phyloP scores from a whole-genome alignment of 2,113 vertebrate species.

The Tragelaphus strepsiceros region DNA sequence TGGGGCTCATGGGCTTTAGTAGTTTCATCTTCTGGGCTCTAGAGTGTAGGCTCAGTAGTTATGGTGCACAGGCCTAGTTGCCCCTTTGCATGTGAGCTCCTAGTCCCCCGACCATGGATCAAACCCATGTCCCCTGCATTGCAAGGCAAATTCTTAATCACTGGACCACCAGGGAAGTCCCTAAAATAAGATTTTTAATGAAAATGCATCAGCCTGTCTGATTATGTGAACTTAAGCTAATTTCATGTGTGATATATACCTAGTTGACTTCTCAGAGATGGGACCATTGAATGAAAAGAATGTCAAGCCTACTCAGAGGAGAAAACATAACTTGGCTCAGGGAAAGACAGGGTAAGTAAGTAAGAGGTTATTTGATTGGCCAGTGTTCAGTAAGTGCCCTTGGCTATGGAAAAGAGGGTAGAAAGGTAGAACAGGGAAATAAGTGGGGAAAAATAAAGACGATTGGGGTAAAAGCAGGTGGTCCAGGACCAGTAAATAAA shows the following conservation, averaged over 20 bases:
- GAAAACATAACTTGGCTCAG: neutral
- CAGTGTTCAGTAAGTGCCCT: neutral
- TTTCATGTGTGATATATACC: neutral
- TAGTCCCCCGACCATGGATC: neutral
- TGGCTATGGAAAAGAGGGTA: neutral
- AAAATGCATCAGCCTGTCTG: neutral
- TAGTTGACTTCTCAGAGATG: neutral
- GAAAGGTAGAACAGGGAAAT: neutral
- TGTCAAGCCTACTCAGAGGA: neutral
- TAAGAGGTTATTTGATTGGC: neutral
- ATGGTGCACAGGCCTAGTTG: neutral
- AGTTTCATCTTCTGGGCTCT: neutral
- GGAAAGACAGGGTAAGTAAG: neutral
- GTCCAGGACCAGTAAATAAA: neutral
- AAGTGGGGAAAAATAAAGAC: neutral
- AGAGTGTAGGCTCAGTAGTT: neutral
- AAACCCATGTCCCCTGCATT: neutral
- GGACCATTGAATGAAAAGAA: neutral
- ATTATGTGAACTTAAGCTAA: neutral
- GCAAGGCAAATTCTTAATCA: neutral
- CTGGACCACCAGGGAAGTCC: neutral
- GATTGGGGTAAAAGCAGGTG: neutral
- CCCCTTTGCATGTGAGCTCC: neutral
- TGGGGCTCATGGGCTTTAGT: fast-evolving
- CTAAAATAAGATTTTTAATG: neutral